Conservation (phyloP, 2,113 vertebrate species). For the Carassius gibelio region DNA sequence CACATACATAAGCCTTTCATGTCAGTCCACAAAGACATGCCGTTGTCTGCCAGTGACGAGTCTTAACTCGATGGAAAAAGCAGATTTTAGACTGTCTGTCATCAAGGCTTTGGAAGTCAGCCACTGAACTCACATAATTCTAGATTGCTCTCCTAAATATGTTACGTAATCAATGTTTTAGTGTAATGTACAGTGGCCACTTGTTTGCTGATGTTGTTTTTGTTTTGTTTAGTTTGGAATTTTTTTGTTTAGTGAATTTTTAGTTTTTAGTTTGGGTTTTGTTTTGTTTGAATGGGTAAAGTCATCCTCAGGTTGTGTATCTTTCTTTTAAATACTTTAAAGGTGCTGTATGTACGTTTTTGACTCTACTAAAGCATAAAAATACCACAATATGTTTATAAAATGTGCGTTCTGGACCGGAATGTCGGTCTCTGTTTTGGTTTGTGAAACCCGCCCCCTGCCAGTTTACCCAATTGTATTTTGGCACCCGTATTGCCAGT, state of each 20-base stretch:
- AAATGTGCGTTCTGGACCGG: no score
- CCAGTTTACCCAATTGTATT: no score
- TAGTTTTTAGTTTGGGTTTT: no score
- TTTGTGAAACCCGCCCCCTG: no score
- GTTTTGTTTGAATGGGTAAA: no score
- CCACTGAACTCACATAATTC: conserved; percentile 57
- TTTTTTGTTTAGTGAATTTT: conserved; percentile 6
- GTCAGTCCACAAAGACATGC: conserved; percentile 63
- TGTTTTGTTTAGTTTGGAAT: conserved; percentile 50
- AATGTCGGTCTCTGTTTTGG: no score
- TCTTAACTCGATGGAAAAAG: conserved; percentile 59
- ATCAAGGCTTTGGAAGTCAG: conserved; percentile 61
- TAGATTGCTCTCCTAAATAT: conserved; percentile 61
- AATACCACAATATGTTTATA: no score
- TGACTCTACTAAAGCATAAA: no score
- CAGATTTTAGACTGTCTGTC: conserved; percentile 64
- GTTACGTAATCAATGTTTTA: conserved; percentile 71
- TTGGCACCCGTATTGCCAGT: no score
- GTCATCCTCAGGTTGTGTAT: neutral
- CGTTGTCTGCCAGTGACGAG: conserved; percentile 57
- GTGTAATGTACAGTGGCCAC: conserved; percentile 58
- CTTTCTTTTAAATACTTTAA: no score
- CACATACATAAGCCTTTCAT: conserved; percentile 72
- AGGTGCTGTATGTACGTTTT: no score
- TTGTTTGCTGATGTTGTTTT: conserved; percentile 66